Percentiles rank a stretch among this genome's conserved stretches.
These are phyloP conservation scores for Delia radicum DNA, from an alignment of 1,140 invertebrate genomes.

Conservation along the genomic window DNA sequence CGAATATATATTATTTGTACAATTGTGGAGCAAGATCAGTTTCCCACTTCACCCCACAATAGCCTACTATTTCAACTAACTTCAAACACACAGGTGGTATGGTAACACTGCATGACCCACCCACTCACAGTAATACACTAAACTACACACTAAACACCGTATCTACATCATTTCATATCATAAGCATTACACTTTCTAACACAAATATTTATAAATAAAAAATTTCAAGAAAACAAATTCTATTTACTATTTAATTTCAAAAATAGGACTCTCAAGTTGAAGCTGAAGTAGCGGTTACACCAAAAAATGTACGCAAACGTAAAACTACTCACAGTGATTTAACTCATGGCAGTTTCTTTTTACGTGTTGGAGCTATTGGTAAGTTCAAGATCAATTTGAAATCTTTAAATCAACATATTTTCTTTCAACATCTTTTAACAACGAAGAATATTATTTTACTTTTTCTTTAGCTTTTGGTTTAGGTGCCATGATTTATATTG, in stretches of 20 bases:
- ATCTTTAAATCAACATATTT: background rate
- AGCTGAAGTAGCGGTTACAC: slow-evolving; percentile 68
- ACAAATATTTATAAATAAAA: background rate
- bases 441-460: too few species aligned
- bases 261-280: slow-evolving; percentile 61
- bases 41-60: too few species aligned
- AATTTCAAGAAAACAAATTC: background rate
- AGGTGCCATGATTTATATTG: slow-evolving; percentile 97
- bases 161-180: background rate
- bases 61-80: background rate
- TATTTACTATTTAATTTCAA: background rate
- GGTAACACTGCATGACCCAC: background rate
- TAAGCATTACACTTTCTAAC: background rate
- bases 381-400: slow-evolving; percentile 41
- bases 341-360: slow-evolving; percentile 94
- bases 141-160: background rate
- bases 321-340: slow-evolving; percentile 92
- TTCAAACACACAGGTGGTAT: background rate
- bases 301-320: slow-evolving; percentile 70
- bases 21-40: too few species aligned
- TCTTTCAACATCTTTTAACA: background rate
- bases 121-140: background rate
- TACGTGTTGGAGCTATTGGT: slow-evolving; percentile 95
- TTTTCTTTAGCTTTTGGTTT: slow-evolving; percentile 83
- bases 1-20: too few species aligned